These are phyloP conservation scores for Pempheris klunzingeri DNA, from an alignment of 2,797 vertebrate species.

Conservation along the genomic window DNA sequence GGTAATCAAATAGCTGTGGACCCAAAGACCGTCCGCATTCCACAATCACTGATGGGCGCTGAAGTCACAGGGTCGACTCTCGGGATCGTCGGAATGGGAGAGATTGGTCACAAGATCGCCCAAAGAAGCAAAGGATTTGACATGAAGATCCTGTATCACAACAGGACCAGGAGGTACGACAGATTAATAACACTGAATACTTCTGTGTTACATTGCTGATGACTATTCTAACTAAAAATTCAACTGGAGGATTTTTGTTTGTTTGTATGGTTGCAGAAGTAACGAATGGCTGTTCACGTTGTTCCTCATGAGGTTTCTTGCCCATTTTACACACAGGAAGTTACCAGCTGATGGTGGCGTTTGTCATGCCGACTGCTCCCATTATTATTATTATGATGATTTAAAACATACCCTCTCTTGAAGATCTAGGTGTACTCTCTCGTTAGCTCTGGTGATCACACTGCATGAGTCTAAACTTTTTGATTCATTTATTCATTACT, in stretches of 20 bases:
- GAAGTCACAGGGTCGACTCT: conserved; percentile 82
- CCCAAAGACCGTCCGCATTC: conserved; percentile 25
- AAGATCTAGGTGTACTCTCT: not conserved
- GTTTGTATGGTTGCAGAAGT: not conserved
- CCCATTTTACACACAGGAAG: not conserved
- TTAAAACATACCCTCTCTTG: not conserved
- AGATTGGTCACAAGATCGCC: conserved; percentile 84
- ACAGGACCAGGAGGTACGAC: conserved; percentile 85
- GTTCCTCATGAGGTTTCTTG: not conserved
- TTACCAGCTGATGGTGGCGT: not conserved
- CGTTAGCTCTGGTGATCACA: not conserved
- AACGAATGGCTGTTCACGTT: not conserved
- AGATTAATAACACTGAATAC: no score
- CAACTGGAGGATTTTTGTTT: no score
- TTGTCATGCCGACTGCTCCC: not conserved
- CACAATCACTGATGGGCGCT: conserved; percentile 31
- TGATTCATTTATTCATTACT: not conserved
- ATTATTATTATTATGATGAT: not conserved
- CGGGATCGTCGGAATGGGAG: conserved; percentile 88
- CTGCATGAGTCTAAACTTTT: not conserved
- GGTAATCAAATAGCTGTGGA: conserved; percentile 42
- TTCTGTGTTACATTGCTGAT: not conserved
- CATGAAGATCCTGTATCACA: conserved; percentile 88
- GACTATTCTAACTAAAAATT: no score
- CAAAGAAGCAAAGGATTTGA: conserved; percentile 85